Conservation (phyloP, 2,797 vertebrate species). For the Gymnoscopelus microlampas region DNA sequence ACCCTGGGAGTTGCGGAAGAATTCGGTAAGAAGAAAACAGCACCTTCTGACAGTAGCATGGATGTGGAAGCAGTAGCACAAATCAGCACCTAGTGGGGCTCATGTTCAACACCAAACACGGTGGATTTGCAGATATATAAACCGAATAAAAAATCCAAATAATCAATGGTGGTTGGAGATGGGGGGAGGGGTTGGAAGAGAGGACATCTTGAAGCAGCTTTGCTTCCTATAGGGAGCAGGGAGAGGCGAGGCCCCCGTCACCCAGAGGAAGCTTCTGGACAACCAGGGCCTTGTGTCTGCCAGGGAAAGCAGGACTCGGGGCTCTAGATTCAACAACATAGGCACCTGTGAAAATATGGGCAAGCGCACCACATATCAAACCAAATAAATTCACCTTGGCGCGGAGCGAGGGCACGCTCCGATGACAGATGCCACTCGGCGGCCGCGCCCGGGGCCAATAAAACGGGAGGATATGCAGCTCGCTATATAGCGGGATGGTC, state of each 20-base stretch:
- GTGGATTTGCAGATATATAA: slow-evolving; percentile 7
- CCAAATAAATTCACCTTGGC: slow-evolving; percentile 76
- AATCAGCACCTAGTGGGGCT: slow-evolving; percentile 13
- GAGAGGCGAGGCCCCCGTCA: slow-evolving; percentile 8
- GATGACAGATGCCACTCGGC: slow-evolving; percentile 80
- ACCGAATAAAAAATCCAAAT: slow-evolving; percentile 9
- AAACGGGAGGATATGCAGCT: slow-evolving; percentile 47
- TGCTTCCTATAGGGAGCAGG: slow-evolving; percentile 35
- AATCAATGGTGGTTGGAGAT: slow-evolving; percentile 3
- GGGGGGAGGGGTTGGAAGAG: slow-evolving; percentile 4
- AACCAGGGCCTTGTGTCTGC: slow-evolving; percentile 72
- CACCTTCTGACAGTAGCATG: not conserved
- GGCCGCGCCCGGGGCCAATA: slow-evolving; percentile 52
- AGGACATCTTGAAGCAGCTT: slow-evolving; percentile 34
- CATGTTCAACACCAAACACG: slow-evolving; percentile 22
- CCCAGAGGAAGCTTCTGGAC: slow-evolving; percentile 69
- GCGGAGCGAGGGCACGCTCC: slow-evolving; percentile 56
- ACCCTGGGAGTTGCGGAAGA: slow-evolving; percentile 29
- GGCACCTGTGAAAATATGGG: slow-evolving; percentile 83
- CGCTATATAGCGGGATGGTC: slow-evolving; percentile 24
- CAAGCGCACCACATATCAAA: slow-evolving; percentile 75
- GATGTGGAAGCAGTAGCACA: not conserved
- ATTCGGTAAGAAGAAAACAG: slow-evolving; percentile 8
- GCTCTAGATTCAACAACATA: slow-evolving; percentile 76
- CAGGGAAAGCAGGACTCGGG: slow-evolving; percentile 75